A percentile compares a stretch with the other conserved stretches of the same genome.
phyloP scores from a whole-genome alignment of 2,797 vertebrate species.

The Oophaga sylvatica region DNA sequence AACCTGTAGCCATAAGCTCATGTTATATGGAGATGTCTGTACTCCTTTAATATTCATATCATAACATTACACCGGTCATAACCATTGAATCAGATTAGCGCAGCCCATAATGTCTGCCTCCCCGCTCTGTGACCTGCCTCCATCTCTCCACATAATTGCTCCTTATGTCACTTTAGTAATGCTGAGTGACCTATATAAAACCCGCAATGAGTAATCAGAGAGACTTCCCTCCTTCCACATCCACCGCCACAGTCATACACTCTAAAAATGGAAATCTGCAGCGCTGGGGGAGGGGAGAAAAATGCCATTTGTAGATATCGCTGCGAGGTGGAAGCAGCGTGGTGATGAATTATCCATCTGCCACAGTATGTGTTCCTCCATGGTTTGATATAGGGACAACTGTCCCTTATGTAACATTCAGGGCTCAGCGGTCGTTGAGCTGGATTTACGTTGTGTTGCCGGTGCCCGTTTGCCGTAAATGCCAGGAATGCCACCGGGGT shows the following conservation, averaged over 20 bases:
- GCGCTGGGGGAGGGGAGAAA: slow-evolving; percentile 18
- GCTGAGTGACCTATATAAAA: slow-evolving; percentile 51
- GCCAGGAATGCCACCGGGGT: no score
- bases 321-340: neutral
- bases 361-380: slow-evolving; percentile 7
- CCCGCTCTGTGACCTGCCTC: neutral
- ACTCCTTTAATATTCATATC: neutral
- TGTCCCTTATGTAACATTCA: neutral
- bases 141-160: neutral
- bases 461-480: no score
- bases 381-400: neutral
- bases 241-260: slow-evolving; percentile 23
- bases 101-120: neutral
- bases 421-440: no score
- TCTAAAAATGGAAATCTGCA: slow-evolving; percentile 58
- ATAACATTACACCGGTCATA: neutral
- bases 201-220: slow-evolving; percentile 20
- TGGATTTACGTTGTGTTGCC: no score
- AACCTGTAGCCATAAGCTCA: neutral
- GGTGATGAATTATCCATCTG: slow-evolving; percentile 42
- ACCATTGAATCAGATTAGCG: neutral
- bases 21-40: neutral
- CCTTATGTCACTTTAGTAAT: slow-evolving; percentile 42
- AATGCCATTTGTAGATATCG: slow-evolving; percentile 13
- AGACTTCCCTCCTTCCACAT: slow-evolving; percentile 4